phyloP scores from a whole-genome alignment of 1,140 invertebrate species.

The Zaprionus kolodkinae region DNA sequence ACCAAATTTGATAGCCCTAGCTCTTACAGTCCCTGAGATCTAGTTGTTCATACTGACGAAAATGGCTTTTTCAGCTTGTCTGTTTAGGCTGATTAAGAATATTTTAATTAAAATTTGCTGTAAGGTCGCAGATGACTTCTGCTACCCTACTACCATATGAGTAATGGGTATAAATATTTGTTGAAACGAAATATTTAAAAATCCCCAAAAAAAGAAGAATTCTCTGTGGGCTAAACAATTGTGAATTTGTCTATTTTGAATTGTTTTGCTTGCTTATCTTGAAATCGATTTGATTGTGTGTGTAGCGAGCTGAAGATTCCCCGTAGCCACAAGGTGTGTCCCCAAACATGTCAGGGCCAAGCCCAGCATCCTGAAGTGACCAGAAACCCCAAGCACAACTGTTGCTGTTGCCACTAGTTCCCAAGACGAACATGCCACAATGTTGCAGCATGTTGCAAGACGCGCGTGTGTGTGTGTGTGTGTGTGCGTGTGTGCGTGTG shows the following conservation, averaged over 20 bases:
- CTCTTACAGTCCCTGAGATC: too few species aligned
- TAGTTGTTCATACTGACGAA: too few species aligned
- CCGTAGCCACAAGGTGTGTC: conserved; percentile 22
- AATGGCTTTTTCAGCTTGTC: too few species aligned
- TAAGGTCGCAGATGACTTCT: too few species aligned
- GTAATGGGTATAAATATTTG: too few species aligned
- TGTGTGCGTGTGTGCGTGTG: conserved; percentile 43
- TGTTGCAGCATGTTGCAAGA: conserved; percentile 8
- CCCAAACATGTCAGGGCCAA: conserved; percentile 4
- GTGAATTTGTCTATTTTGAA: neutral
- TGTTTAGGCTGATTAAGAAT: too few species aligned
- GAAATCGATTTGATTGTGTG: conserved; percentile 31
- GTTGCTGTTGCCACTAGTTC: neutral
- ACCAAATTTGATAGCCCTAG: too few species aligned
- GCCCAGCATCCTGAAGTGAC: conserved; percentile 28
- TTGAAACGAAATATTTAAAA: too few species aligned
- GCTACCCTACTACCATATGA: too few species aligned
- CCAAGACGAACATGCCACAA: conserved; percentile 8
- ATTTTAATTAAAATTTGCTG: too few species aligned
- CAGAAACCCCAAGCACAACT: neutral
- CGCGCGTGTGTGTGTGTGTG: conserved; percentile 4
- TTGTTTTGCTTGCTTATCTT: conserved; percentile 19
- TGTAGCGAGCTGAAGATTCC: conserved; percentile 8
- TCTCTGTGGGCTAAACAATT: neutral
- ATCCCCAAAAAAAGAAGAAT: too few species aligned